Evolutionary conservation across 2,797 vertebrate species (phyloP).

Genomic region (Lepidocolaptes lacrymiger): DNA sequence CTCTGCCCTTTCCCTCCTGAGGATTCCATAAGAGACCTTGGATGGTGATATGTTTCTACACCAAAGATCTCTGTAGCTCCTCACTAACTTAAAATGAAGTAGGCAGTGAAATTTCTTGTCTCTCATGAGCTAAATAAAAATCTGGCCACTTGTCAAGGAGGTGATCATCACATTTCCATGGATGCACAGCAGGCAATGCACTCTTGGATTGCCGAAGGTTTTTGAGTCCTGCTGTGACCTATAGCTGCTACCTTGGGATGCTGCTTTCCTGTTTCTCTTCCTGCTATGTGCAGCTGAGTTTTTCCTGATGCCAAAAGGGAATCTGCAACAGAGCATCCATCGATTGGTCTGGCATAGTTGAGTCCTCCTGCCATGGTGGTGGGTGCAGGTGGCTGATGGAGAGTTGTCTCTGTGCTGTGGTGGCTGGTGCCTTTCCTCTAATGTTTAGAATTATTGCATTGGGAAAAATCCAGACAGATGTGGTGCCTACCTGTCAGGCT

Average conservation of each 20-base stretch:
- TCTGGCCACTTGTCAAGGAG: not conserved
- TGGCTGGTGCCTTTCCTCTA: not conserved
- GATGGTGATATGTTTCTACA: not conserved
- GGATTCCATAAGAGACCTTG: not conserved
- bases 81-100: not conserved
- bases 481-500: not conserved
- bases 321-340: not conserved
- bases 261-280: not conserved
- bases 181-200: not conserved
- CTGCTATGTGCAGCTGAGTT: not conserved
- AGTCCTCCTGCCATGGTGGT: rapidly evolving
- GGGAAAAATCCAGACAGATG: not conserved
- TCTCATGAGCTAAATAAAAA: not conserved
- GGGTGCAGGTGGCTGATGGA: not conserved
- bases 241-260: not conserved
- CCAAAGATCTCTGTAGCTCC: not conserved
- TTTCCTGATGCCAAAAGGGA: not conserved
- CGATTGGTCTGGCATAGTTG: not conserved
- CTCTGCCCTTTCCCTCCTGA: not conserved
- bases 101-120: not conserved
- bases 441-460: not conserved
- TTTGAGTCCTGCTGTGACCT: not conserved
- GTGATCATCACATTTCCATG: not conserved
- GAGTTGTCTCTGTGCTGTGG: rapidly evolving
- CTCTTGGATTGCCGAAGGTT: not conserved